Base-by-base conservation (phyloP, 1,140 invertebrate species). In the Drosophila aff. region DNA sequence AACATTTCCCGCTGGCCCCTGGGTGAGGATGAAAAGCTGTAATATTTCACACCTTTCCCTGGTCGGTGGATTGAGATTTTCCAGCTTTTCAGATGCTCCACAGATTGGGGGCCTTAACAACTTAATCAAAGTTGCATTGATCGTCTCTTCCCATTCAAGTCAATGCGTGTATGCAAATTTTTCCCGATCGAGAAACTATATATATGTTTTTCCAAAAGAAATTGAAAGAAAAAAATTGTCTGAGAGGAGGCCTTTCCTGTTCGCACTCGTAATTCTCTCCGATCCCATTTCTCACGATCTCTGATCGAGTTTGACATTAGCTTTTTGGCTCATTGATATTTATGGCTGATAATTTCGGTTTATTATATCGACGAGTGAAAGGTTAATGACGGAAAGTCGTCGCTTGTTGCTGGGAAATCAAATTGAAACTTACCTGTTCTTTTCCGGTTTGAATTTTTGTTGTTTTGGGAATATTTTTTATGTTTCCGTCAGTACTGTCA, bases 261-360 rank as follows among this genome's bases (percentile, higher is more conserved):
- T 67, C 13, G 68, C 41, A 58, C 50, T 60, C 67, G 26, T 63
- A 38, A 21, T 61, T 57, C 43, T 43, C 33, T 7, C 5, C 13
- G n/a, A 50, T 23, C 33, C 49, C 11, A 49, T 63, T 86, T 86
- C 84, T 77, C 84, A 80, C 76, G 76, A 76, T 72, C 46, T 68
- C 40, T 58, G 53, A 40, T 68, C 67, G 59, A 62, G 31, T 76
- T 76, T 78, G 46, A 58, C 76, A 65, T 62, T 65, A 33, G 81
- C 64, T 65, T 66, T 47, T 38, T 44, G 50, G n/a, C 21, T 76
- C 64, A 85, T 79, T 76, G 63, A 87, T 82, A 86, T 86, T 87
- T 83, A 83, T 83, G 72, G 62, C 53, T 53, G 53, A 89, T 89
- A 53, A 80, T 77, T 83, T 86, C 16, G 63, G 66, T 72, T 82